phyloP scores from a whole-genome alignment of 1,140 invertebrate species.

The Hyphantria cunea region DNA sequence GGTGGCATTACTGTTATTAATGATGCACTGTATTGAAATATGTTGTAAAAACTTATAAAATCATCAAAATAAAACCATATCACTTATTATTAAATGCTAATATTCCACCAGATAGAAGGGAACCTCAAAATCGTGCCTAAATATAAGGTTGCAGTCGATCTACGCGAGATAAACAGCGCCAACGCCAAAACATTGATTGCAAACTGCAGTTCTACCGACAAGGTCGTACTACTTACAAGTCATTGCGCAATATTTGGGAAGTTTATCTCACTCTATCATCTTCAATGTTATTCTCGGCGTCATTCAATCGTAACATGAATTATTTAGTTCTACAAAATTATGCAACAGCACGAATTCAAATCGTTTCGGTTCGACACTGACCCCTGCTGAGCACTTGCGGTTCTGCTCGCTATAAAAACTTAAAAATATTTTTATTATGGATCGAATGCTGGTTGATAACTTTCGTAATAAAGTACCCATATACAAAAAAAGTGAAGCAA shows the following conservation, averaged over 20 bases:
- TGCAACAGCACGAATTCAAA: slow-evolving; percentile 71
- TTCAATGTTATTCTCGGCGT: slow-evolving; percentile 33
- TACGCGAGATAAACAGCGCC: slow-evolving; percentile 36
- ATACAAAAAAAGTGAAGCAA: slow-evolving; percentile 10
- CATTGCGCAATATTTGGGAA: slow-evolving; percentile 48
- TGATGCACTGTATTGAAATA: no score
- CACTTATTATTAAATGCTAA: no score
- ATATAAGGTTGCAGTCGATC: slow-evolving; percentile 26
- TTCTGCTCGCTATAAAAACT: slow-evolving; percentile 46
- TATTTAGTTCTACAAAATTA: slow-evolving; percentile 68
- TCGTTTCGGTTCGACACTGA: slow-evolving; percentile 52
- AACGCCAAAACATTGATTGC: slow-evolving; percentile 39
- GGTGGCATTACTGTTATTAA: no score
- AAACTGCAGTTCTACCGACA: slow-evolving; percentile 34
- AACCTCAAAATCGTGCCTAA: slow-evolving; percentile 19
- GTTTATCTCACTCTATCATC: slow-evolving; percentile 59
- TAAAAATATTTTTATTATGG: slow-evolving; percentile 41
- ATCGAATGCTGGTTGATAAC: slow-evolving; percentile 31
- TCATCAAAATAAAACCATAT: no score
- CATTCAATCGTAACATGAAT: slow-evolving; percentile 66
- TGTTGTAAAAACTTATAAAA: no score
- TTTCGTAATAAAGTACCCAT: slow-evolving; percentile 30
- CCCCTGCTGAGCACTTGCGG: slow-evolving; percentile 53
- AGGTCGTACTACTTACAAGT: slow-evolving; percentile 34
- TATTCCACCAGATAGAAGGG: slow-evolving; percentile 1